Evolutionary conservation across 2,888 invertebrate species (phyloP), one percentile per base, ranked within the genome.

Genomic region (Eupithecia subumbrata): DNA sequence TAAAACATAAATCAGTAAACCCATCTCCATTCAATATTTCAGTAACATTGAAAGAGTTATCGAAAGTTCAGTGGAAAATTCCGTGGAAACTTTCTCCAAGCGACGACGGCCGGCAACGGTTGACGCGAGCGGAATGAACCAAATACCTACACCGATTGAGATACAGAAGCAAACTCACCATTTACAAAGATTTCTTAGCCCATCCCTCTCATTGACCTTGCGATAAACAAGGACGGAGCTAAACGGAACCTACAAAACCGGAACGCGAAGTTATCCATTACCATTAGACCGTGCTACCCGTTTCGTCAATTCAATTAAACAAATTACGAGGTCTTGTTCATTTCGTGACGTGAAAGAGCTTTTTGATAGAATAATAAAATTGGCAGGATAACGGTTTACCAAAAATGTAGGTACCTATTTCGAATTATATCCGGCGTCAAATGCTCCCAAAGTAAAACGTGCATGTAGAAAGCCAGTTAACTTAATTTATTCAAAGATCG

Each of bases 71-170:
- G 80, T 78, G 83, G 82, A 84, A 85, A 85, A 84, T 84, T 85
- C 81, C 78, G 75, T 79, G 81, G 79, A 84, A 84, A 82, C 75
- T 85, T 78, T 74, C 66, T 64, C 77, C 72, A 82, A 82, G 81
- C 86, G 86, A 82, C 85, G 82, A 25, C 85, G 82, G 76, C 84
- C 84, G 81, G 80, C 80, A 83, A 80, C 85, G 82, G 82, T 85
- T 79, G 83, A 83, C 85, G 88, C 82, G 85, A 82, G 82, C 82
- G 84, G 88, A 88, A 83, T 87, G 89, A 89, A 85, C 84, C 84
- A 83, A 68, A 68, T 43, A 43, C 34, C 34, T 60, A 60, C 66
- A 79, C 80, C 77, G 76, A 77, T 79, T 81, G 74, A 77, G 75
- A 77, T 85, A 85, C 85, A 77, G 74, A 82, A 81, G 76, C 66